Evolutionary conservation across 2,888 invertebrate genomes (phyloP).

Genomic region (Eugnorisma glareosa): DNA sequence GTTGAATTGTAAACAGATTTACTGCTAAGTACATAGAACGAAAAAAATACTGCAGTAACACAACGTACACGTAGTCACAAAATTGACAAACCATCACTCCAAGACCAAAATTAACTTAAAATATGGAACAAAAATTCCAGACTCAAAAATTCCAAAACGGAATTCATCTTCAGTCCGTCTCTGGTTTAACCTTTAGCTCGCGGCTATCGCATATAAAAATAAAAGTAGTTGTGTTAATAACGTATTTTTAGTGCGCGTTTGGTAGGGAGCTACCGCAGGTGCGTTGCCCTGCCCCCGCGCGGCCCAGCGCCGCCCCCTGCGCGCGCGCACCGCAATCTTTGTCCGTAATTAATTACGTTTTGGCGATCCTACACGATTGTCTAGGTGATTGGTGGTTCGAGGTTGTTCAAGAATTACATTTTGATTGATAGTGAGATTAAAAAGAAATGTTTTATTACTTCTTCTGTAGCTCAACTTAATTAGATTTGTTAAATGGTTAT

Average conservation of each 20-base stretch:
- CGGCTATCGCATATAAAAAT: constrained; percentile 88
- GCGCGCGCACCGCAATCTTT: constrained; percentile 57
- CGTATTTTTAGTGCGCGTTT: constrained; percentile 83
- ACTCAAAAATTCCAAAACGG: constrained; percentile 27
- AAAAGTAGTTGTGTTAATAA: constrained; percentile 89
- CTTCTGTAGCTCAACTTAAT: constrained; percentile 37
- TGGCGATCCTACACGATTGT: constrained; percentile 61
- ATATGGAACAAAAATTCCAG: constrained; percentile 18
- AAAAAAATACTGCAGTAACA: background rate
- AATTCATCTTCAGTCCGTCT: constrained; percentile 70
- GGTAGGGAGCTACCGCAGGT: constrained; percentile 84
- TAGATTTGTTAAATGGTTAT: constrained; percentile 53
- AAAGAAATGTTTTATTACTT: constrained; percentile 56
- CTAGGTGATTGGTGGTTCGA: constrained; percentile 58
- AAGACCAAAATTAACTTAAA: background rate
- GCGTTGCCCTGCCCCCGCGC: constrained; percentile 76
- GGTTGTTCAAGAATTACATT: constrained; percentile 47
- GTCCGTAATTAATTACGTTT: constrained; percentile 65
- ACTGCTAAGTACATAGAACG: background rate
- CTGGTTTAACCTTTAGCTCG: constrained; percentile 89
- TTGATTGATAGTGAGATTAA: constrained; percentile 54
- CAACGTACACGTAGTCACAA: background rate
- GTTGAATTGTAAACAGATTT: background rate
- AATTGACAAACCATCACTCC: background rate
- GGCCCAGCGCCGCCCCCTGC: constrained; percentile 69